phyloP scores from a whole-genome alignment of 2,797 vertebrate genomes.

The Salarias fasciatus region DNA sequence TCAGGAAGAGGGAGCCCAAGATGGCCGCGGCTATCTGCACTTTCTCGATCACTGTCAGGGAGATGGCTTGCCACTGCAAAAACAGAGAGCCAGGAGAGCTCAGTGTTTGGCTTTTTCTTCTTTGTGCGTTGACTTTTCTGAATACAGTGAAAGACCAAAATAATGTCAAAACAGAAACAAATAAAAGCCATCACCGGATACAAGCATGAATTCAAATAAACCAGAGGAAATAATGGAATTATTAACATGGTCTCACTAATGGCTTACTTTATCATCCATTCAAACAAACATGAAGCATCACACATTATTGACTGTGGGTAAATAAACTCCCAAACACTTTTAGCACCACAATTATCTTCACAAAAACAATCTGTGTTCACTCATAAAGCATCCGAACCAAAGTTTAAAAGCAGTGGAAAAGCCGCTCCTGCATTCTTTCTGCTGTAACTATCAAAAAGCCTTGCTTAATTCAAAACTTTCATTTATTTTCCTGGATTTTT shows the following conservation, averaged over 20 bases:
- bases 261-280: neutral
- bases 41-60: conserved; percentile 98
- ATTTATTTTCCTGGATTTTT: conserved; percentile 14
- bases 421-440: conserved; percentile 32
- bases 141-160: neutral
- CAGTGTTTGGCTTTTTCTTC: neutral
- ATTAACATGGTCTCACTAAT: too few species aligned
- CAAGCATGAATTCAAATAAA: too few species aligned
- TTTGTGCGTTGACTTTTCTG: conserved; percentile 1
- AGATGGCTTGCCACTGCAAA: conserved; percentile 98
- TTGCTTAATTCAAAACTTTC: conserved; percentile 40
- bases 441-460: conserved; percentile 29
- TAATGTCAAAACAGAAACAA: neutral
- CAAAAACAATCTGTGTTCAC: neutral
- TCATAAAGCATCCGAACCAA: conserved; percentile 2
- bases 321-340: neutral
- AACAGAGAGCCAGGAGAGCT: conserved; percentile 21
- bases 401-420: conserved; percentile 25
- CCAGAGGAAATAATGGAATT: too few species aligned
- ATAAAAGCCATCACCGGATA: neutral
- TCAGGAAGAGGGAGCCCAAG: conserved; percentile 97
- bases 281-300: neutral
- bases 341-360: too few species aligned
- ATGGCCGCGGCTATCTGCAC: conserved; percentile 98
- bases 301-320: neutral